Conservation (phyloP, 2,113 vertebrate genomes). For the Dermatemys mawii region DNA sequence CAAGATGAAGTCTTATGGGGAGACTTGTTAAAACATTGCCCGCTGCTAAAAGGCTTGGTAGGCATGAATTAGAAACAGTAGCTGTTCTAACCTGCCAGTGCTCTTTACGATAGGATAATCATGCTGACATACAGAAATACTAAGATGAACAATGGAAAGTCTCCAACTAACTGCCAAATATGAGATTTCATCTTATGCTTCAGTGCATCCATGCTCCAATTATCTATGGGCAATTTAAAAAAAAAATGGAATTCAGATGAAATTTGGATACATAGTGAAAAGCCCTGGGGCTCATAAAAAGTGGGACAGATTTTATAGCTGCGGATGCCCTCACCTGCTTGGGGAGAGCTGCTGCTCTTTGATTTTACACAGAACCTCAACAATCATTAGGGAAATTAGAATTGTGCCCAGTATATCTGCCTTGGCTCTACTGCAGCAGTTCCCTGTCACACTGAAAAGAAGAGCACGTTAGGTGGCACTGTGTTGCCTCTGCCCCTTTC, state of each 20-base stretch:
- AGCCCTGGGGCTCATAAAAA: not conserved
- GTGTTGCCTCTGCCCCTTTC: not conserved
- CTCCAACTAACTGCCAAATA: not conserved
- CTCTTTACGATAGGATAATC: not conserved
- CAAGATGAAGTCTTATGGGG: not conserved
- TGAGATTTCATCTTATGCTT: constrained; percentile 9
- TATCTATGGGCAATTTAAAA: not conserved
- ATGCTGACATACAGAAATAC: not conserved
- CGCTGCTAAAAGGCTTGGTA: constrained; percentile 40
- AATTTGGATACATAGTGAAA: not conserved
- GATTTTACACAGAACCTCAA: not conserved
- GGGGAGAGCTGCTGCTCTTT: not conserved
- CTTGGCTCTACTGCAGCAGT: not conserved
- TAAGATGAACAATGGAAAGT: not conserved
- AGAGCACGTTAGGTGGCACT: not conserved
- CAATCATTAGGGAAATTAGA: not conserved
- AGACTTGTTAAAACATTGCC: not conserved
- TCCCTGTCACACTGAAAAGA: not conserved
- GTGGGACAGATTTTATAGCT: not conserved
- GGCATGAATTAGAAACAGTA: not conserved
- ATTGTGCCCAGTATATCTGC: not conserved
- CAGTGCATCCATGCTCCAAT: not conserved
- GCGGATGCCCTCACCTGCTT: not conserved
- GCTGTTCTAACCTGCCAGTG: constrained; percentile 8
- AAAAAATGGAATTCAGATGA: not conserved